phyloP scores from a whole-genome alignment of 2,888 invertebrate species.

The Sphecodes monilicornis region DNA sequence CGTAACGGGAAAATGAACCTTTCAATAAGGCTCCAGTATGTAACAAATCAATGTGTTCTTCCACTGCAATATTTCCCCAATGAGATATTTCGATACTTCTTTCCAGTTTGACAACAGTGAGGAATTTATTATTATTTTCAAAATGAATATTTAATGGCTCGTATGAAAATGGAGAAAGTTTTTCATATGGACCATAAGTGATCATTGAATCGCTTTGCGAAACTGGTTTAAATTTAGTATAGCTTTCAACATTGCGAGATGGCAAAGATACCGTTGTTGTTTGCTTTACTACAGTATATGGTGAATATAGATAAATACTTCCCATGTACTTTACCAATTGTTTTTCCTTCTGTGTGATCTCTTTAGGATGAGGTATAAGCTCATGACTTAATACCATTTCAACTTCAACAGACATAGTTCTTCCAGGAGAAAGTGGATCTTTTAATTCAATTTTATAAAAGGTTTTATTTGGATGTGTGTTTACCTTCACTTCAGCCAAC shows the following conservation, averaged over 20 bases:
- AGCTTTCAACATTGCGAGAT: slow-evolving; percentile 92
- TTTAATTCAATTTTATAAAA: slow-evolving; percentile 88
- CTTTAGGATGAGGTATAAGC: slow-evolving; percentile 93
- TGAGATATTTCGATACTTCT: slow-evolving; percentile 98
- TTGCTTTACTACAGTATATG: slow-evolving; percentile 92
- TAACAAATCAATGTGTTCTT: slow-evolving; percentile 95
- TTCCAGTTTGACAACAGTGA: slow-evolving; percentile 95
- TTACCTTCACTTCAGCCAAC: slow-evolving; percentile 84
- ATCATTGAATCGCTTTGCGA: slow-evolving; percentile 92
- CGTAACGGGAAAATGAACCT: slow-evolving; percentile 98
- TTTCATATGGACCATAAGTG: slow-evolving; percentile 95
- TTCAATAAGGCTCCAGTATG: slow-evolving; percentile 97
- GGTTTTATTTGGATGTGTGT: slow-evolving; percentile 84
- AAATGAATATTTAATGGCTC: slow-evolving; percentile 93
- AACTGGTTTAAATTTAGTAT: slow-evolving; percentile 93
- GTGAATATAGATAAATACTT: slow-evolving; percentile 93
- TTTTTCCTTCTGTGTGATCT: slow-evolving; percentile 96
- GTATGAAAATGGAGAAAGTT: slow-evolving; percentile 87
- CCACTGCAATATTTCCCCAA: slow-evolving; percentile 99
- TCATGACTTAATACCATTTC: slow-evolving; percentile 92
- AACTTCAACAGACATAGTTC: slow-evolving; percentile 87
- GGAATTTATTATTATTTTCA: slow-evolving; percentile 98
- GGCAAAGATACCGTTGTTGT: slow-evolving; percentile 92
- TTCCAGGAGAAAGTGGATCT: slow-evolving; percentile 87
- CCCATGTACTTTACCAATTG: slow-evolving; percentile 96